Conservation (phyloP, 2,888 invertebrate genomes). For the Frankliniella fusca region DNA sequence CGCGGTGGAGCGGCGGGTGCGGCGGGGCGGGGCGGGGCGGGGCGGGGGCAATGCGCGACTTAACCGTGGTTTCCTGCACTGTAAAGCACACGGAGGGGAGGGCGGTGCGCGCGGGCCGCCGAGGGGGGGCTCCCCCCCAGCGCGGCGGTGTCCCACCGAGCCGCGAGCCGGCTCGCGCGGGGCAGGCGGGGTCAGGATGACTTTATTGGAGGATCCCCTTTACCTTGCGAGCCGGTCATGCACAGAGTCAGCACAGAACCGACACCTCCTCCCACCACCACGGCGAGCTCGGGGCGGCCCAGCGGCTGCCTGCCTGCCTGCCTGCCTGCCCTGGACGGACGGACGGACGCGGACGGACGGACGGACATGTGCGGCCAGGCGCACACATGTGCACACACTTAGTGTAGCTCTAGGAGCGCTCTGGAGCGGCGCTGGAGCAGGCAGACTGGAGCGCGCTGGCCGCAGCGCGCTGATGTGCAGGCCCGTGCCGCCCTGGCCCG, state of each 20-base stretch:
- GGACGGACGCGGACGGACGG: no score
- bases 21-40: background rate
- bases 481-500: background rate
- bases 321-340: no score
- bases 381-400: no score
- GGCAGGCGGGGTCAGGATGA: conserved; percentile 40
- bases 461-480: background rate
- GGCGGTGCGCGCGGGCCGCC: conserved; percentile 41
- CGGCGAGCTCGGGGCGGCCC: no score
- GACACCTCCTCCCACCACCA: no score
- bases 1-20: conserved; percentile 24
- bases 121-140: conserved; percentile 39
- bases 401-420: no score
- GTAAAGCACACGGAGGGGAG: conserved; percentile 34
- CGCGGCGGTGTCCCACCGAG: no score
- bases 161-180: background rate
- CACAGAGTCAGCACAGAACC: background rate
- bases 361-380: no score
- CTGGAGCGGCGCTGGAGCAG: no score
- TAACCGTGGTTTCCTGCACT: conserved; percentile 33
- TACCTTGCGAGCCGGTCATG: background rate
- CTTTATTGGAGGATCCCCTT: background rate
- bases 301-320: no score
- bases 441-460: background rate
- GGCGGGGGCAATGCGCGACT: conserved; percentile 29